A percentile compares a stretch with the other conserved stretches of the same genome.
Evolutionary conservation across 1,140 invertebrate species (phyloP).

Genomic region (Drosophila repletoides): DNA sequence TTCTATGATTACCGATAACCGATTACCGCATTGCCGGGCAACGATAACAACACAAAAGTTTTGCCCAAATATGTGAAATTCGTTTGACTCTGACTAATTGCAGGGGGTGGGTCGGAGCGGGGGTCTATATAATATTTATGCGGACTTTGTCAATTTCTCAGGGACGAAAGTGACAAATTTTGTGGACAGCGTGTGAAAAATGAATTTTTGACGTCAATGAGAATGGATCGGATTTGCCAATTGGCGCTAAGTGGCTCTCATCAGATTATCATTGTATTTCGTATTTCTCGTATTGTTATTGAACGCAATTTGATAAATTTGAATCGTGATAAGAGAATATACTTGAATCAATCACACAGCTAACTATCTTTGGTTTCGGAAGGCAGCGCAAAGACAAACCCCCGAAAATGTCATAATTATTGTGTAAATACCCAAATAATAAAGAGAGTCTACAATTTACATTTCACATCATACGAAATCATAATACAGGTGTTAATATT

Average conservation of each 20-base stretch:
- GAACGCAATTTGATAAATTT: conserved; percentile 2
- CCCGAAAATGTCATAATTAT: not conserved
- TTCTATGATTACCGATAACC: not conserved
- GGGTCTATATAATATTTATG: too few species aligned
- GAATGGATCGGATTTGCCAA: not conserved
- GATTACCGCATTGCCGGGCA: too few species aligned
- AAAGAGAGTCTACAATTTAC: not conserved
- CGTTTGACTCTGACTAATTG: conserved; percentile 3
- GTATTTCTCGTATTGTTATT: conserved; percentile 21
- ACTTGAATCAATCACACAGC: too few species aligned
- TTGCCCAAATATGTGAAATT: conserved; percentile 15
- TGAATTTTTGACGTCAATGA: conserved; percentile 12
- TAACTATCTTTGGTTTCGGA: not conserved
- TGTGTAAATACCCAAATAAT: not conserved
- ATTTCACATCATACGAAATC: not conserved
- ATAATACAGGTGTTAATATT: conserved; percentile 15
- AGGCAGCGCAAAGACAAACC: conserved; percentile 4
- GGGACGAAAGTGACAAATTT: not conserved
- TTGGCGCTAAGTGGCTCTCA: conserved; percentile 18
- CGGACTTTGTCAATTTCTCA: not conserved
- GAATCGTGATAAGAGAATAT: not conserved
- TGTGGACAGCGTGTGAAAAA: conserved; percentile 4
- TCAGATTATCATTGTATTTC: conserved; percentile 15
- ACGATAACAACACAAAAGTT: not conserved
- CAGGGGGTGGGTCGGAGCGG: not conserved